Evolutionary conservation across 2,888 invertebrate genomes (phyloP).

Genomic region (Suillia variegata): DNA sequence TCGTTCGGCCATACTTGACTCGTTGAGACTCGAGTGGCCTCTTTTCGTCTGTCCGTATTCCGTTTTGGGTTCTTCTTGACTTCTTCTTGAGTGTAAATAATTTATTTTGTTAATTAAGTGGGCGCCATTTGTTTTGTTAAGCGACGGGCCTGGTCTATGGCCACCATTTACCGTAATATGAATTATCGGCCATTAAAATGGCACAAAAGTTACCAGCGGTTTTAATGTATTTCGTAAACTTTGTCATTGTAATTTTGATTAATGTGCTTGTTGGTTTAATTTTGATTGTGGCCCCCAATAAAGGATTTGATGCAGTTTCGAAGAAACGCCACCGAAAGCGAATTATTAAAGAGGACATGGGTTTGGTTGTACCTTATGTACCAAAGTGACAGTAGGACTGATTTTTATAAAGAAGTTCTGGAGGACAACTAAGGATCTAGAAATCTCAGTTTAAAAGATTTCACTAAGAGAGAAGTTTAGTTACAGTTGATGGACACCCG

Average conservation of each 20-base stretch:
- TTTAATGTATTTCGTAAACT: background rate
- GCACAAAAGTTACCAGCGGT: background rate
- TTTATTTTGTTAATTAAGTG: slow-evolving; percentile 45
- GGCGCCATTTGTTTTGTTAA: slow-evolving; percentile 27
- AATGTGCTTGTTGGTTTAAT: background rate
- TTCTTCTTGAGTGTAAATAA: slow-evolving; percentile 28
- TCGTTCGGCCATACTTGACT: slow-evolving; percentile 5
- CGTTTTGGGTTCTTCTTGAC: slow-evolving; percentile 20
- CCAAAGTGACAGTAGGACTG: no score
- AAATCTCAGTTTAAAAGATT: no score
- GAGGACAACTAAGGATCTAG: no score
- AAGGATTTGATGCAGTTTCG: no score
- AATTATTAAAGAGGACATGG: no score
- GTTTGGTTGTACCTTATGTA: no score
- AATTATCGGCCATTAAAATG: slow-evolving; percentile 18
- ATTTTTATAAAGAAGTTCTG: no score
- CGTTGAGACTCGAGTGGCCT: slow-evolving; percentile 17
- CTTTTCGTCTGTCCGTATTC: slow-evolving; percentile 17
- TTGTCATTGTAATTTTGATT: background rate
- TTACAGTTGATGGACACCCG: no score
- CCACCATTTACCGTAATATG: slow-evolving; percentile 1
- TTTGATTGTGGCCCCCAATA: background rate
- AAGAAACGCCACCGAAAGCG: no score
- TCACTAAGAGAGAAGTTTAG: no score
- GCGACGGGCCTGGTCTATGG: background rate